Conservation (phyloP, 1,140 invertebrate genomes). For the Diabrotica virgifera region DNA sequence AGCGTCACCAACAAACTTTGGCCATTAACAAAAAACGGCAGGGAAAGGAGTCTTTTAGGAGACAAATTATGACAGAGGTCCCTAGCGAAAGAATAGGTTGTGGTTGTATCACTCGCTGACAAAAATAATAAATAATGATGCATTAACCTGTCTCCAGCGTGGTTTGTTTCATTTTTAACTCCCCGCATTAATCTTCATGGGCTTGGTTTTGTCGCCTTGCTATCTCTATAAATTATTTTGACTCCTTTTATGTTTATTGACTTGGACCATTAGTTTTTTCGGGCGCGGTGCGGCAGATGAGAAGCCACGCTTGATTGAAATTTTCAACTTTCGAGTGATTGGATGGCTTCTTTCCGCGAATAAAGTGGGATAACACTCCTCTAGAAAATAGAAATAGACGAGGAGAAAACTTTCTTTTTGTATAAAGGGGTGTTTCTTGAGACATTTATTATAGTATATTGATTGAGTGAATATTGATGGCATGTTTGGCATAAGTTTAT, state of each 20-base stretch:
- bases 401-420: no score
- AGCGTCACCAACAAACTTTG: not conserved
- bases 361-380: no score
- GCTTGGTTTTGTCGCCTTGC: constrained; percentile 18
- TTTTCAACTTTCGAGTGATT: not conserved
- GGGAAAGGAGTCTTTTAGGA: not conserved
- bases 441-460: no score
- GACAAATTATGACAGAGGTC: constrained; percentile 16
- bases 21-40: constrained; percentile 1
- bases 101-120: not conserved
- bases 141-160: constrained; percentile 17
- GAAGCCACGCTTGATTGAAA: not conserved
- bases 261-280: constrained; percentile 17
- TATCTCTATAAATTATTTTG: constrained; percentile 19
- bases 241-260: constrained; percentile 17
- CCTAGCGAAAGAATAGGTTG: not conserved
- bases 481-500: no score
- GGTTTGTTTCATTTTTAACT: constrained; percentile 20
- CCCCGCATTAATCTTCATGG: constrained; percentile 18
- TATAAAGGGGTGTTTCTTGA: no score
- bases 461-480: no score
- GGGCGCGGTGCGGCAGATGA: not conserved
- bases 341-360: not conserved
- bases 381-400: no score
- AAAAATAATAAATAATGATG: constrained; percentile 24